Percentiles rank a stretch among this genome's conserved stretches.
Evolutionary conservation across 2,888 invertebrate species (phyloP).

Genomic region (Cerastoderma edule): DNA sequence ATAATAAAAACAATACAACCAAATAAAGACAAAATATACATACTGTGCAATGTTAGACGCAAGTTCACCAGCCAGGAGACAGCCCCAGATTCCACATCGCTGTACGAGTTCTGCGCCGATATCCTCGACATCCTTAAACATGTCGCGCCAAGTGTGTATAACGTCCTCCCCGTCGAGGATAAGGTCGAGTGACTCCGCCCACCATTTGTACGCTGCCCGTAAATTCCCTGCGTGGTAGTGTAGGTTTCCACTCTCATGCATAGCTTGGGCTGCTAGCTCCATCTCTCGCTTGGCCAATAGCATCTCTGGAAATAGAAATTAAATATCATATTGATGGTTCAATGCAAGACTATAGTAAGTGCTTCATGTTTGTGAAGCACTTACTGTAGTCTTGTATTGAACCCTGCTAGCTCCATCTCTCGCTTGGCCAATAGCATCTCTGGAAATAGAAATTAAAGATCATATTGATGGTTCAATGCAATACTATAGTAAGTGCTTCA

Average conservation of each 20-base stretch:
- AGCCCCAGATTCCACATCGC: slow-evolving; percentile 83
- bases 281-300: slow-evolving; percentile 79
- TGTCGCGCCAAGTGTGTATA: slow-evolving; percentile 75
- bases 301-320: slow-evolving; percentile 78
- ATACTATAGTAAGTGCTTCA: too few species aligned
- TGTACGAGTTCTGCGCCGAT: slow-evolving; percentile 74
- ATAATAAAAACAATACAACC: too few species aligned
- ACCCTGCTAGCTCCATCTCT: slow-evolving; percentile 79
- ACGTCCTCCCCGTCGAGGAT: slow-evolving; percentile 78
- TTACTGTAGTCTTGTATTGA: too few species aligned
- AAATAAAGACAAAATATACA: slow-evolving; percentile 48
- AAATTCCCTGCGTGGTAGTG: slow-evolving; percentile 79
- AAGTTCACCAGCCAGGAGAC: slow-evolving; percentile 80
- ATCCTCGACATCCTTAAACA: slow-evolving; percentile 67
- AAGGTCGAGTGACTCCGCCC: slow-evolving; percentile 80
- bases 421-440: slow-evolving; percentile 81
- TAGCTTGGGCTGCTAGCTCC: slow-evolving; percentile 81
- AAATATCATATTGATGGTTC: too few species aligned
- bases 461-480: too few species aligned
- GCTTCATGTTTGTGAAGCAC: too few species aligned
- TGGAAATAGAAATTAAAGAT: too few species aligned
- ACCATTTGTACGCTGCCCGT: slow-evolving; percentile 81
- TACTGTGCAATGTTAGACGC: slow-evolving; percentile 83
- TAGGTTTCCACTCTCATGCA: slow-evolving; percentile 82
- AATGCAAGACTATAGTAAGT: too few species aligned